Conservation (phyloP, 2,888 invertebrate genomes). For the Atrina japonica region DNA sequence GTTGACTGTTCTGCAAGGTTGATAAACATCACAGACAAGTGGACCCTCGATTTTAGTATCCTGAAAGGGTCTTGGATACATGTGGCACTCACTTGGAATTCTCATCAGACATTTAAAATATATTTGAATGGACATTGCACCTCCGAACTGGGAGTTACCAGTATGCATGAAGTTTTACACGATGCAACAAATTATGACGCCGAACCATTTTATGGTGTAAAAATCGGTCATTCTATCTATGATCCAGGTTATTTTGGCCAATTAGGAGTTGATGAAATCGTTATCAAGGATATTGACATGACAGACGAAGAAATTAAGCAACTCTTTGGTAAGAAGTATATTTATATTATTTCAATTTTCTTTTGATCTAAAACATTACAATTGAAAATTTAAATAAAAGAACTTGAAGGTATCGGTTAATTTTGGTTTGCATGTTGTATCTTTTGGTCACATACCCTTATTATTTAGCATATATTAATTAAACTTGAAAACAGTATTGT, state of each 20-base stretch:
- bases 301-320: conserved; percentile 26
- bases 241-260: background rate
- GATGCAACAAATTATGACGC: too few species aligned
- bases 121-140: conserved; percentile 42
- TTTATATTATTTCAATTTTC: background rate
- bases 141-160: conserved; percentile 17
- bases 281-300: conserved; percentile 19
- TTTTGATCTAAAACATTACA: background rate
- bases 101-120: conserved; percentile 28
- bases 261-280: conserved; percentile 22
- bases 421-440: too few species aligned
- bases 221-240: too few species aligned
- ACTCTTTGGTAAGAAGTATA: conserved; percentile 22
- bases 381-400: too few species aligned
- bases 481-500: too few species aligned
- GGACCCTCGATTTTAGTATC: conserved; percentile 34
- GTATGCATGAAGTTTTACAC: too few species aligned
- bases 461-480: too few species aligned
- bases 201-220: too few species aligned
- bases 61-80: conserved; percentile 37
- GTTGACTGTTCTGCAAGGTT: conserved; percentile 15
- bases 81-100: conserved; percentile 44
- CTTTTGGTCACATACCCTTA: too few species aligned
- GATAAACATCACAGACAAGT: conserved; percentile 21
- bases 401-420: too few species aligned